These are phyloP conservation scores for Philopotamus ludificatus DNA, from an alignment of 1,140 invertebrate species.

Conservation along the genomic window DNA sequence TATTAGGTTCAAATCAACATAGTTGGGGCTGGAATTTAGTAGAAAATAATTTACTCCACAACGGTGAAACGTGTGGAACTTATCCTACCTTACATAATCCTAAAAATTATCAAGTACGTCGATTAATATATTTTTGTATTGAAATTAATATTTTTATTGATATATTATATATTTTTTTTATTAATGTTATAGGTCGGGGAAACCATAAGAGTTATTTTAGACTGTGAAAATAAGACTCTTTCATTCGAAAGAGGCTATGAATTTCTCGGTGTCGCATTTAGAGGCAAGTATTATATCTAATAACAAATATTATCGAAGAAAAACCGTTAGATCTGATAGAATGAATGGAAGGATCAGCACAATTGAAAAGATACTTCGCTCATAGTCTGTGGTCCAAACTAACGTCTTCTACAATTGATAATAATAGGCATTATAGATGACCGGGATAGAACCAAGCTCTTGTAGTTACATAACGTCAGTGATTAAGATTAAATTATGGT, in stretches of 20 bases:
- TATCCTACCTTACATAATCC: constrained; percentile 96
- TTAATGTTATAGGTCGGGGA: constrained; percentile 78
- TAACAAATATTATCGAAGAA: too few relatives aligned
- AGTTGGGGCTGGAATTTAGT: constrained; percentile 99
- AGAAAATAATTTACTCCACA: constrained; percentile 95
- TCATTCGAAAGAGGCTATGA: constrained; percentile 99
- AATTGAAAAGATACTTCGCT: too few relatives aligned
- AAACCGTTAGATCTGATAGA: too few relatives aligned
- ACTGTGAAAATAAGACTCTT: constrained; percentile 95
- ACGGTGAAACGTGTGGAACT: constrained; percentile 92
- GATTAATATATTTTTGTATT: constrained; percentile 1
- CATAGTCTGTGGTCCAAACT: too few relatives aligned
- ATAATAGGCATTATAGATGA: too few relatives aligned
- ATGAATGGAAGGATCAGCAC: too few relatives aligned
- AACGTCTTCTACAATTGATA: too few relatives aligned
- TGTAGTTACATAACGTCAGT: too few relatives aligned
- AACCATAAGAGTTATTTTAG: constrained; percentile 92
- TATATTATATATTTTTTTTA: background rate
- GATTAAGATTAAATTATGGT: too few relatives aligned
- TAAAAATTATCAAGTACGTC: constrained; percentile 90
- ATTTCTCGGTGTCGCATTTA: constrained; percentile 96
- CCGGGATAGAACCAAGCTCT: too few relatives aligned
- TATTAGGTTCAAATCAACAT: constrained; percentile 93
- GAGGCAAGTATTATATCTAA: constrained; percentile 76
- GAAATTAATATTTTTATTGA: constrained; percentile 1